Conservation (phyloP, 2,113 vertebrate species). For the Neolamprologus devosi region DNA sequence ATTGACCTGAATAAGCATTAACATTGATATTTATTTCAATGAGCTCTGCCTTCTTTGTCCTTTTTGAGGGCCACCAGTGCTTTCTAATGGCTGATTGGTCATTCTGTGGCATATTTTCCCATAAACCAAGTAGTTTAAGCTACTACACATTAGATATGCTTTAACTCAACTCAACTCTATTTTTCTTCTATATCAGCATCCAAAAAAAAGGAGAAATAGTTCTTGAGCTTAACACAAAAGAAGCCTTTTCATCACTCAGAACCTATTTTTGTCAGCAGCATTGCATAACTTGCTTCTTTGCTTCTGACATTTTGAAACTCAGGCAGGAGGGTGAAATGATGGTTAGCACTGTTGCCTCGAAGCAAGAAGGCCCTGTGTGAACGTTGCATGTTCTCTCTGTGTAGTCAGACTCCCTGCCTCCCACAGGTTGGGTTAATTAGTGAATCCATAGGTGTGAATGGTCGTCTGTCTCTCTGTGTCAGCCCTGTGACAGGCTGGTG, state of each 20-base stretch:
- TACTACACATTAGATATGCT: neutral
- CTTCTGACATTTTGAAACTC: neutral
- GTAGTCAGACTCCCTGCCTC: fast-evolving
- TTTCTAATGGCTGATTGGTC: neutral
- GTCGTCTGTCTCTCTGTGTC: neutral
- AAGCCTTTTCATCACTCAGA: neutral
- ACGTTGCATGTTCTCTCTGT: neutral
- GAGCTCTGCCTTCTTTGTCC: neutral
- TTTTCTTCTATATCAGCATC: neutral
- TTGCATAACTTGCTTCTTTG: neutral
- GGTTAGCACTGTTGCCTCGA: neutral
- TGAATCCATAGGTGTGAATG: neutral
- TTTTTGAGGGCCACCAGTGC: neutral
- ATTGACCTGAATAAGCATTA: neutral
- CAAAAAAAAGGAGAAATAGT: neutral
- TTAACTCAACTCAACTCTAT: neutral
- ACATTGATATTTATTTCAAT: neutral
- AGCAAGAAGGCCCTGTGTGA: neutral
- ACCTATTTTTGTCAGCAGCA: neutral
- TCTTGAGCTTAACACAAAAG: neutral
- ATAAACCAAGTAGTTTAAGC: neutral
- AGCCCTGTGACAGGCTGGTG: neutral
- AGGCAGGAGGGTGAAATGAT: neutral
- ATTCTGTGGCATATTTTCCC: fast-evolving
- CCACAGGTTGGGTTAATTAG: neutral